A percentile compares a stretch with the other conserved stretches of the same genome.
These are phyloP conservation scores for Agrochola lychnidis DNA, from an alignment of 2,888 invertebrate genomes.

Conservation along the genomic window DNA sequence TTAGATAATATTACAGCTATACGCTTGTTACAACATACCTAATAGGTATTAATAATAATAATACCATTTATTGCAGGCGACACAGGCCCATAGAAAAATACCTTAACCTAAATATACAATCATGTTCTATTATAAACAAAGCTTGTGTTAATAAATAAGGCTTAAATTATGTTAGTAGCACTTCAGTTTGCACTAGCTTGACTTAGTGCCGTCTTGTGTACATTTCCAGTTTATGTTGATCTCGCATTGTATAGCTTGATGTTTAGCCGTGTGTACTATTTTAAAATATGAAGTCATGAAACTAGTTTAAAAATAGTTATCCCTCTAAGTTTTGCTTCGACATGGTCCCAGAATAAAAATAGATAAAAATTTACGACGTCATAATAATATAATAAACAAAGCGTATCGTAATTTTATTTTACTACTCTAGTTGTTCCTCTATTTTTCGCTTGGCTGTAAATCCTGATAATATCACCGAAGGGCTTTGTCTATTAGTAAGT, in stretches of 20 bases:
- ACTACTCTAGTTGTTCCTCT: background rate
- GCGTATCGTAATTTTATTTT: constrained; percentile 1
- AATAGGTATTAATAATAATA: background rate
- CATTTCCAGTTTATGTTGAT: too few species aligned
- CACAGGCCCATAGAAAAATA: too few species aligned
- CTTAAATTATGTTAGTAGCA: too few species aligned
- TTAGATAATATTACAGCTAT: constrained; percentile 47
- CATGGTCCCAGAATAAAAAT: constrained; percentile 26
- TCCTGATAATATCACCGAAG: too few species aligned
- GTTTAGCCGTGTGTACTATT: background rate
- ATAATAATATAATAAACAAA: constrained; percentile 24
- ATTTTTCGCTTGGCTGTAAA: background rate
- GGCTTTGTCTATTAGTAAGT: too few species aligned
- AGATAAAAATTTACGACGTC: constrained; percentile 25
- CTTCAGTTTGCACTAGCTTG: too few species aligned
- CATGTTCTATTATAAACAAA: too few species aligned
- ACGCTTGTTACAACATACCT: constrained; percentile 11
- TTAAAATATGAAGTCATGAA: constrained; percentile 7
- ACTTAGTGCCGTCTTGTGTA: too few species aligned
- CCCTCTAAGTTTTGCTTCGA: constrained; percentile 7
- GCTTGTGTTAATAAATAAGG: too few species aligned
- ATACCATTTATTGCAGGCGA: too few species aligned
- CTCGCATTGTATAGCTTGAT: too few species aligned
- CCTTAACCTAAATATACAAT: too few species aligned
- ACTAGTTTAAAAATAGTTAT: constrained; percentile 25